A percentile compares a stretch with the other conserved stretches of the same genome.
phyloP scores from a whole-genome alignment of 2,888 invertebrate genomes.

The Scelioninae gen. 1 region DNA sequence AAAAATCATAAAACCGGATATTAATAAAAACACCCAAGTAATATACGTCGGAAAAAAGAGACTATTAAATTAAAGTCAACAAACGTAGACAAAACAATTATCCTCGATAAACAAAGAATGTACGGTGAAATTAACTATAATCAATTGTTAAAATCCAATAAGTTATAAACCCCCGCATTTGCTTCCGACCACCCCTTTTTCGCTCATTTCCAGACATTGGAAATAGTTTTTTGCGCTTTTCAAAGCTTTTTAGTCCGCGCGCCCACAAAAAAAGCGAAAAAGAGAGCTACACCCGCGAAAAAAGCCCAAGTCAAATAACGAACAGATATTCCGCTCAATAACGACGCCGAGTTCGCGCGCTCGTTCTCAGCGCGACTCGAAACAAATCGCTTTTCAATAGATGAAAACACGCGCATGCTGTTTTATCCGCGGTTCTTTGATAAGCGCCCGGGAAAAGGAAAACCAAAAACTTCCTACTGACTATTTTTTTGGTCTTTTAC shows the following conservation, averaged over 20 bases:
- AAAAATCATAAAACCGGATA: too few species aligned
- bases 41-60: not conserved
- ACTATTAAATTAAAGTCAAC: too few species aligned
- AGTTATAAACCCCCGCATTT: slow-evolving; percentile 11
- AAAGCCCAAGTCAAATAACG: slow-evolving; percentile 38
- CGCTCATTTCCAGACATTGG: not conserved
- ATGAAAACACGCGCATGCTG: slow-evolving; percentile 41
- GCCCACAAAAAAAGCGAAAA: not conserved
- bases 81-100: slow-evolving; percentile 1
- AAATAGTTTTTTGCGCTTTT: slow-evolving; percentile 12
- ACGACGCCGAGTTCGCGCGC: slow-evolving; percentile 9
- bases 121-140: slow-evolving; percentile 12
- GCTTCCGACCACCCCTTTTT: too few species aligned
- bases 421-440: slow-evolving; percentile 43
- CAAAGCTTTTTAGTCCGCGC: slow-evolving; percentile 5
- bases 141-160: slow-evolving; percentile 3
- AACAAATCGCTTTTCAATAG: slow-evolving; percentile 61
- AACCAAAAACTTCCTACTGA: slow-evolving; percentile 9
- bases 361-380: slow-evolving; percentile 13
- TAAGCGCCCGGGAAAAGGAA: slow-evolving; percentile 24
- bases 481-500: slow-evolving; percentile 13
- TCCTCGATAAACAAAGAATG: not conserved
- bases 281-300: not conserved
- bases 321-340: slow-evolving; percentile 38
- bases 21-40: not conserved